Evolutionary conservation across 2,113 vertebrate genomes (phyloP).

Genomic region (Piliocolobus tephrosceles): DNA sequence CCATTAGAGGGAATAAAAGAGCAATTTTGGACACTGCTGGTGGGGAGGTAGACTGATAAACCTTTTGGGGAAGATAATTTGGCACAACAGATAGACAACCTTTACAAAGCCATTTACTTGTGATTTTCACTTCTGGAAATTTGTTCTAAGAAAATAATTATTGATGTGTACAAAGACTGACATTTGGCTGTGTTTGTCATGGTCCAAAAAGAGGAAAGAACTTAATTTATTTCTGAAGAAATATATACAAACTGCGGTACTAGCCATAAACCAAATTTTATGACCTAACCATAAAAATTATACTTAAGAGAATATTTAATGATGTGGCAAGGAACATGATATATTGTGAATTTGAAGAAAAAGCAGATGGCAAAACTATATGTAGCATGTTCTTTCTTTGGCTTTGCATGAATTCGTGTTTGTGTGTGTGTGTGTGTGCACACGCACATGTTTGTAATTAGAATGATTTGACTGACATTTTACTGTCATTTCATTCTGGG

Average conservation of each 20-base stretch:
- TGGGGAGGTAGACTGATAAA: fast-evolving
- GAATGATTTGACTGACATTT: neutral
- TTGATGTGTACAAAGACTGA: neutral
- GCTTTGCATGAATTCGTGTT: too few relatives aligned
- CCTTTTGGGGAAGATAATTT: neutral
- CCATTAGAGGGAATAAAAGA: too few relatives aligned
- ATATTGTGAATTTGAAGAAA: neutral
- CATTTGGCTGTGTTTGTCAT: neutral
- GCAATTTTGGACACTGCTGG: fast-evolving
- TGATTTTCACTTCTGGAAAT: neutral
- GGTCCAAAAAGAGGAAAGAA: neutral
- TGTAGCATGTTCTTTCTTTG: fast-evolving
- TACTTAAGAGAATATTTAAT: neutral
- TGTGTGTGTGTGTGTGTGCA: neutral
- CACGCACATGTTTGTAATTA: too few relatives aligned
- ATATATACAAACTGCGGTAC: fast-evolving
- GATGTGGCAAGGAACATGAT: neutral
- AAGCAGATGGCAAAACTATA: neutral
- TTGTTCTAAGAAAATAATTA: neutral
- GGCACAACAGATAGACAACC: neutral
- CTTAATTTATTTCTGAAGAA: neutral
- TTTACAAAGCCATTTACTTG: neutral
- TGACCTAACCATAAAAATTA: neutral
- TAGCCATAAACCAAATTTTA: neutral
- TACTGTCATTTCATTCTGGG: neutral